Percentiles rank a stretch among this genome's conserved stretches.
Conservation (phyloP, 2,113 vertebrate genomes). For the Egretta garzetta region DNA sequence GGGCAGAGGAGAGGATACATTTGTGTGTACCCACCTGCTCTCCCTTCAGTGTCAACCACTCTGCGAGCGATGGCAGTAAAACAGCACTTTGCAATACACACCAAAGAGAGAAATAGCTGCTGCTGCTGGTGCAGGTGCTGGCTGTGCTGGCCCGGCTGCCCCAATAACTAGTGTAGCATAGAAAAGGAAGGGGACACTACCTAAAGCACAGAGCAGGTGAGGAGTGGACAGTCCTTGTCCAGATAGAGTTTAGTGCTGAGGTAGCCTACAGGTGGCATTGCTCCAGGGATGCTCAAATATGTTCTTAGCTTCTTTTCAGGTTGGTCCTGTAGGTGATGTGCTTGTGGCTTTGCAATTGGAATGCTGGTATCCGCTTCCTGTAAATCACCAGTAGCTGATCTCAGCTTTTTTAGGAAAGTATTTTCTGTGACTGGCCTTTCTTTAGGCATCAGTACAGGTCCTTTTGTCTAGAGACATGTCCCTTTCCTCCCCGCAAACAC, state of each 20-base stretch:
- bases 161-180: background rate
- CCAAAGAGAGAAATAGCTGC: background rate
- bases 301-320: background rate
- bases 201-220: background rate
- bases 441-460: background rate
- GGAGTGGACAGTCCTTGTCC: background rate
- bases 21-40: background rate
- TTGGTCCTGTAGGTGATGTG: background rate
- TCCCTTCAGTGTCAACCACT: background rate
- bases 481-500: background rate
- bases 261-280: background rate
- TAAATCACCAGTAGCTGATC: background rate
- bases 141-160: background rate
- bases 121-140: background rate
- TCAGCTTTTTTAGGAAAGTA: background rate
- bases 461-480: background rate
- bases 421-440: background rate
- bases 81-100: background rate
- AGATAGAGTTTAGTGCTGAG: background rate
- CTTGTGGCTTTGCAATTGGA: background rate
- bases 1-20: background rate
- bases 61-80: background rate
- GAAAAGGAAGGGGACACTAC: background rate
- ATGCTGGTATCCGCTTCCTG: background rate
- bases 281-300: background rate